A percentile compares a stretch with the other conserved stretches of the same genome.
These are phyloP conservation scores for Agriopis leucophaearia DNA, from an alignment of 2,888 invertebrate genomes.

Conservation along the genomic window DNA sequence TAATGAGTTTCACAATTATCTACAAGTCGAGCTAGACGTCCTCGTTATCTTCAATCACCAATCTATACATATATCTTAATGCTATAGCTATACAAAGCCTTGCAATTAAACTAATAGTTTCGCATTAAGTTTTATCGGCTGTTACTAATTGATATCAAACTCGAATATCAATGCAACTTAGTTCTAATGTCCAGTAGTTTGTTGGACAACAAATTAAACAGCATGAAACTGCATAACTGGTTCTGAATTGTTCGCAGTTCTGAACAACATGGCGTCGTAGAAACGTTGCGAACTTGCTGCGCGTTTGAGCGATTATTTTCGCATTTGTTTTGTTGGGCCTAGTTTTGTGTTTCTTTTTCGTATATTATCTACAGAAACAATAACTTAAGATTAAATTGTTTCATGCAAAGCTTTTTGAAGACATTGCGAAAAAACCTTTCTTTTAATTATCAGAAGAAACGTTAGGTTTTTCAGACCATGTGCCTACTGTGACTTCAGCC, in stretches of 20 bases:
- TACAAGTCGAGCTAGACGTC: background rate
- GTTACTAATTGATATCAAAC: conserved; percentile 49
- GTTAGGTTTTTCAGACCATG: no score
- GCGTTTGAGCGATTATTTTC: conserved; percentile 42
- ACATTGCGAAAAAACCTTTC: no score
- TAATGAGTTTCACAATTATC: background rate
- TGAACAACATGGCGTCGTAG: conserved; percentile 64
- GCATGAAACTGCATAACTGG: conserved; percentile 58
- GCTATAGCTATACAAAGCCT: conserved; percentile 9
- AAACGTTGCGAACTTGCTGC: conserved; percentile 61
- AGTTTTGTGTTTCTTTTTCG: background rate
- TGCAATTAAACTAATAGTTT: conserved; percentile 33
- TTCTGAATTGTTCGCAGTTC: conserved; percentile 42
- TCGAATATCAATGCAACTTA: conserved; percentile 48
- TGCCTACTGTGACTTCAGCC: no score
- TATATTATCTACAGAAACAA: background rate
- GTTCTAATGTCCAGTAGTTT: conserved; percentile 60
- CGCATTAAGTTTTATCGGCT: conserved; percentile 45
- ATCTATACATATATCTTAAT: background rate
- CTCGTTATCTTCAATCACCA: conserved; percentile 15
- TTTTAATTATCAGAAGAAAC: no score
- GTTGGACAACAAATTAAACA: conserved; percentile 64
- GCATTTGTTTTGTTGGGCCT: conserved; percentile 44
- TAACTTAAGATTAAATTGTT: no score
- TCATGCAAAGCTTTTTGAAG: no score